phyloP scores from a whole-genome alignment of 2,888 invertebrate genomes.

The Xanthia icteritia region DNA sequence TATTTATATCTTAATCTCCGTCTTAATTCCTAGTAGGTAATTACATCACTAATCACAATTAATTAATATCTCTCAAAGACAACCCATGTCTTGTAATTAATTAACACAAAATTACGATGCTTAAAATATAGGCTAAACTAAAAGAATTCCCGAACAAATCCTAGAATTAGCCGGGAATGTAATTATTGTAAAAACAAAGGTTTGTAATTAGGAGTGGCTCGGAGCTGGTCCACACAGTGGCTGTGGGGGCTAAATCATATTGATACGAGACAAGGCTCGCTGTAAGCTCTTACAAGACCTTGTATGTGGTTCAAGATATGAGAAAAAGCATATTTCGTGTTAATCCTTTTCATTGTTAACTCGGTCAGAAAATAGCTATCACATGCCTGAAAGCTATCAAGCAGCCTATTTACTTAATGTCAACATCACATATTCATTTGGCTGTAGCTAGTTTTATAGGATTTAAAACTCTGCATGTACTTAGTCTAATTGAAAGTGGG shows the following conservation, averaged over 20 bases:
- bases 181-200: slow-evolving; percentile 74
- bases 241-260: slow-evolving; percentile 78
- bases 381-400: too few species aligned
- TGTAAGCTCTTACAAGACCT: slow-evolving; percentile 70
- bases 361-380: not conserved
- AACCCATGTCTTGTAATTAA: slow-evolving; percentile 50
- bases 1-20: not conserved
- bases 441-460: not conserved
- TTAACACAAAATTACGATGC: slow-evolving; percentile 43
- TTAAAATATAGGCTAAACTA: slow-evolving; percentile 33
- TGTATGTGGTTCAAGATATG: slow-evolving; percentile 32
- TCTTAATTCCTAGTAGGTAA: not conserved
- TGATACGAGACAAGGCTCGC: slow-evolving; percentile 78
- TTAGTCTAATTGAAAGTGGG: not conserved
- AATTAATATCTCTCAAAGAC: slow-evolving; percentile 44
- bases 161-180: slow-evolving; percentile 59
- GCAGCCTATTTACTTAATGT: not conserved
- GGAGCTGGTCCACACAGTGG: slow-evolving; percentile 61
- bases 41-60: slow-evolving; percentile 29
- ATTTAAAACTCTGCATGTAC: too few species aligned
- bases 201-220: slow-evolving; percentile 73
- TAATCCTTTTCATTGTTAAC: not conserved
- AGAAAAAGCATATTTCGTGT: slow-evolving; percentile 34
- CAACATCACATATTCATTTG: not conserved
- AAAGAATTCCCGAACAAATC: slow-evolving; percentile 57